These are phyloP conservation scores for Falco cherrug DNA, from an alignment of 2,797 vertebrate species.

Conservation along the genomic window DNA sequence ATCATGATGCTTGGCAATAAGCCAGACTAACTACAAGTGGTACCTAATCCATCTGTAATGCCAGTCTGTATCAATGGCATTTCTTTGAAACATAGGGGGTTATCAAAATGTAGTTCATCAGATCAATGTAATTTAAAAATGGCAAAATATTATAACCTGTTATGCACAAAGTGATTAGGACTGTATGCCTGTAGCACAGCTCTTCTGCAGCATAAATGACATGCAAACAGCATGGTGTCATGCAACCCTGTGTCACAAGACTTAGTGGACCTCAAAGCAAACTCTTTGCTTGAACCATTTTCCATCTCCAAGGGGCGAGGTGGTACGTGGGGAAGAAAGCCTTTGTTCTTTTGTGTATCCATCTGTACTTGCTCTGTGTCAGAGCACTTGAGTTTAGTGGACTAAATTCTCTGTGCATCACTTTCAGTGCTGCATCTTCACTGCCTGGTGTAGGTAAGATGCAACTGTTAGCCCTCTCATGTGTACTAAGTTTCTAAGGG, in stretches of 20 bases:
- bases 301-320: neutral
- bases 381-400: neutral
- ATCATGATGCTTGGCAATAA: neutral
- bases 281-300: neutral
- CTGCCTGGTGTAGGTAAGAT: neutral
- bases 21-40: neutral
- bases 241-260: accelerated
- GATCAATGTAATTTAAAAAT: neutral
- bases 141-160: neutral
- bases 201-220: neutral
- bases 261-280: neutral
- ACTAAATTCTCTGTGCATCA: neutral
- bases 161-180: neutral
- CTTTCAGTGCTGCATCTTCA: neutral
- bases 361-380: neutral
- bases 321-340: neutral
- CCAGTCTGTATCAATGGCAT: neutral
- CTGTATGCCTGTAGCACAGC: neutral
- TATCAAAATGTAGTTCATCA: neutral
- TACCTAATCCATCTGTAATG: neutral
- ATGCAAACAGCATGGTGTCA: accelerated
- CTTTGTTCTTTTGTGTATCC: neutral
- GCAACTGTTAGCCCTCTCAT: neutral
- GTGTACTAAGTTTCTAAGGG: too few relatives aligned
- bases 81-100: neutral